These are phyloP conservation scores for Heteractis magnifica DNA, from an alignment of 92 coral and sea anemone genomes.

Conservation along the genomic window DNA sequence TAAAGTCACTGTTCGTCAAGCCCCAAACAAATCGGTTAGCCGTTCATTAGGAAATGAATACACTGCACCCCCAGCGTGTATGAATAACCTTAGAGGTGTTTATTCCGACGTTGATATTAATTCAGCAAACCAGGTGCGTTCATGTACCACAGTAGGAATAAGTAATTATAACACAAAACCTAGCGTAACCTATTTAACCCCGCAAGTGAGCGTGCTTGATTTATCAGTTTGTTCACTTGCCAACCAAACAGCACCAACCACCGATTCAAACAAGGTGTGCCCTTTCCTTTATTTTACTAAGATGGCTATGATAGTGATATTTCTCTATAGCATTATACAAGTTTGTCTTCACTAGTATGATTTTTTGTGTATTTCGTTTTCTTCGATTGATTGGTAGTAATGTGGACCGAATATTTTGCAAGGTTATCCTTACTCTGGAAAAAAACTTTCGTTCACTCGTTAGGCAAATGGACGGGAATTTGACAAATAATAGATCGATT, in stretches of 20 bases:
- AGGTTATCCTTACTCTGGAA: neutral
- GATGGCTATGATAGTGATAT: neutral
- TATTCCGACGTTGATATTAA: neutral
- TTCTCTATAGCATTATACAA: neutral
- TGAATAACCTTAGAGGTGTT: neutral
- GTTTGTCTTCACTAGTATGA: neutral
- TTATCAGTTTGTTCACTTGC: neutral
- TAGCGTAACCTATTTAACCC: neutral
- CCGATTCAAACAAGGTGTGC: neutral
- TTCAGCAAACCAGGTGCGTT: neutral
- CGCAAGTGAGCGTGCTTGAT: neutral
- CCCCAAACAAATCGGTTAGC: neutral
- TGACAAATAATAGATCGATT: neutral
- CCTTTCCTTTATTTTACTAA: neutral
- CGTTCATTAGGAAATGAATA: neutral
- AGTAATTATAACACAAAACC: neutral
- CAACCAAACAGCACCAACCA: neutral
- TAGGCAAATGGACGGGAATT: neutral
- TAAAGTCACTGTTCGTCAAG: neutral
- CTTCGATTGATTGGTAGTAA: neutral
- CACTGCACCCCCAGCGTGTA: slow-evolving; percentile 1
- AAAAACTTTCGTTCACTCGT: neutral
- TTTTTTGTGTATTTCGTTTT: neutral
- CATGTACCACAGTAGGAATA: neutral
- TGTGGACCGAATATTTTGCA: neutral